Conservation (phyloP, 2,113 vertebrate genomes). For the Phaethon lepturus region DNA sequence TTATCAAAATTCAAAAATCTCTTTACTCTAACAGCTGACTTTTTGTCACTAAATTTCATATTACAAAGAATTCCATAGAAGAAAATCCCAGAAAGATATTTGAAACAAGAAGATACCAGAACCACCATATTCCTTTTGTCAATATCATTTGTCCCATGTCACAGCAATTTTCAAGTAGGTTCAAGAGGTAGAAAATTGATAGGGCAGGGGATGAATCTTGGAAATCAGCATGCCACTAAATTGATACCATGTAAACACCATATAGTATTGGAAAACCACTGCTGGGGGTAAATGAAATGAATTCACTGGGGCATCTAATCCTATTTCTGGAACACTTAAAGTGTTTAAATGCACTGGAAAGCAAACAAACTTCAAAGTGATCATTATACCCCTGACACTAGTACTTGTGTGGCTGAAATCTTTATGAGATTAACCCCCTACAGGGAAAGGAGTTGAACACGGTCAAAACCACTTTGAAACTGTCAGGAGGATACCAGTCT, state of each 20-base stretch:
- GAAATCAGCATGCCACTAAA: slow-evolving; percentile 81
- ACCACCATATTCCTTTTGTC: slow-evolving; percentile 6
- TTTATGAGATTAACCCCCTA: slow-evolving; percentile 84
- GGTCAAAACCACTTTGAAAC: slow-evolving; percentile 78
- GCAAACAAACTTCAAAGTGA: slow-evolving; percentile 88
- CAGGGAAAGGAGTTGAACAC: slow-evolving; percentile 77
- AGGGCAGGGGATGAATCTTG: slow-evolving; percentile 66
- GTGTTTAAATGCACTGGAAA: slow-evolving; percentile 81
- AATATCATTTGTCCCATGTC: slow-evolving; percentile 11
- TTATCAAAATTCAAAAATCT: neutral
- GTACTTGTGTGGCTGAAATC: slow-evolving; percentile 83
- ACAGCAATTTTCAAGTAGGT: slow-evolving; percentile 59
- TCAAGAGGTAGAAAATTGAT: slow-evolving; percentile 73
- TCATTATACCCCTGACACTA: slow-evolving; percentile 85
- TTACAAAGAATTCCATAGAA: neutral
- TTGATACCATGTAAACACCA: slow-evolving; percentile 80
- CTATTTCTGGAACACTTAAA: slow-evolving; percentile 84
- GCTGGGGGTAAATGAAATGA: slow-evolving; percentile 84
- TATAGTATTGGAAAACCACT: slow-evolving; percentile 79
- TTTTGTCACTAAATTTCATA: neutral
- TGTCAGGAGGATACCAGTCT: slow-evolving; percentile 73
- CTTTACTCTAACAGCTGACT: neutral
- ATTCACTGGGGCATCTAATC: slow-evolving; percentile 87
- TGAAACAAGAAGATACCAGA: neutral
- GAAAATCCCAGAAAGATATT: slow-evolving; percentile 6